Evolutionary conservation across 2,113 vertebrate genomes (phyloP), one percentile per base, ranked within the genome.

Genomic region (Actenoides hombroni): DNA sequence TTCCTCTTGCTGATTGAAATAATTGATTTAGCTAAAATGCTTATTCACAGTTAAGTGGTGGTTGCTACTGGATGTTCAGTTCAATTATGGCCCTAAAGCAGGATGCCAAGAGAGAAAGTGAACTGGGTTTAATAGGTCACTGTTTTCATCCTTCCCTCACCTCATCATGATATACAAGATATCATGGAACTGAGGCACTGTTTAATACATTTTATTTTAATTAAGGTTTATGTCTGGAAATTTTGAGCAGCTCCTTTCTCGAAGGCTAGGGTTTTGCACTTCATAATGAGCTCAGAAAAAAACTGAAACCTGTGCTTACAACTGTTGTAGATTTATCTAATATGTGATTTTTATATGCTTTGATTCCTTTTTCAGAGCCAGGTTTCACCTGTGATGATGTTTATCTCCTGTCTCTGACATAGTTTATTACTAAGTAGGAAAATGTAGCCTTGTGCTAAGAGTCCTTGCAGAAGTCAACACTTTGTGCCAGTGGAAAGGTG

Each of bases 11-110:
- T 97, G 80, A 78, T 26, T 86, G 91, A 96, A 97, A 94, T 97
- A 95, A 96, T 94, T 97, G 96, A 92, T 82, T 97, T 97, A 95
- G 83, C 76, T 93, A 91, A 96, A 93, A 95, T 76, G 80, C 96
- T 60, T 85, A 95, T 94, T 88, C 59, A 33, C 37, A 35, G 31
- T 10, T 29, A 53, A 87, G 91, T 76, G 69, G 13, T 63, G 16
- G 59, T 28, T 89, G 74, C 83, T 97, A 74, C 92, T 90, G 87
- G 54, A 87, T 82, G 75, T 86, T 83, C 59, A 92, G 69, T 85
- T 98, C 83, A 88, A 57, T 90, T 86, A n/a, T 23, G 24, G 14
- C 39, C 49, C 33, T 69, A 21, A 78, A 85, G 65, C 71, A 80
- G 53, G 61, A 75, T 49, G 57, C 23, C 7, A 46, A 84, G 68